Base-by-base conservation (phyloP, 1,140 invertebrate species). In the Vollenhovia emeryi region DNA sequence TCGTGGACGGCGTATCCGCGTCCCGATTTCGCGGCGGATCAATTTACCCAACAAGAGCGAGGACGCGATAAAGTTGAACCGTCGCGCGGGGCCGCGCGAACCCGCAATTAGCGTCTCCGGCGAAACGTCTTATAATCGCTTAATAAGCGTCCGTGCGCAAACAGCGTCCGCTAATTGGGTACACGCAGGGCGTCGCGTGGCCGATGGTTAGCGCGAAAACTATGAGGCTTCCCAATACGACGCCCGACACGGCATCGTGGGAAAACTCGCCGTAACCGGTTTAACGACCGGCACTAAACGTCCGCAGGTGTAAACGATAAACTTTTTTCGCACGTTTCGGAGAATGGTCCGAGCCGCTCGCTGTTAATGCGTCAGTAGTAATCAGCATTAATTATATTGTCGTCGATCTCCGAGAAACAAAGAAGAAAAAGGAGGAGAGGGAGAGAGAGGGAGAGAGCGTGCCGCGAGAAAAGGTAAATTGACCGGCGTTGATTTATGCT, bases 71-170 rank as follows among this genome's bases (percentile, higher is more conserved):
- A 86, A 71, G 36, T 52, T n/a, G 52, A 45, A 40, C 40, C 36
- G 73, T 78, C 52, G 68, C 52, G 68, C 68, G 40, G 36, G 40
- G 11, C 69, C 24, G 75, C 66, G 66, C 78, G 55, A 86, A 73
- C 66, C 66, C 33, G 78, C 43, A 86, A 86, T 86, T 86, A 86
- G 30, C 64, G 64, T 71, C 33, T 15, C n/a, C 36, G 78, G 57
- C 52, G 64, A 73, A 86, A 82, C 33, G 66, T 83, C 84, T 71
- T 62, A 36, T 86, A 86, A 86, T 86, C 84, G 84, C 30, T 86
- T 86, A 86, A 86, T 86, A 86, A 83, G 64, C 76, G 30, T 59
- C 36, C 27, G 66, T 62, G 76, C 27, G 76, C 66, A 73, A 86
- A 86, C 62, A 86, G 30, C 64, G 43, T 8, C 13, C 24, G 27